Conservation (phyloP, 2,113 vertebrate genomes). For the Lamprotornis superbus region DNA sequence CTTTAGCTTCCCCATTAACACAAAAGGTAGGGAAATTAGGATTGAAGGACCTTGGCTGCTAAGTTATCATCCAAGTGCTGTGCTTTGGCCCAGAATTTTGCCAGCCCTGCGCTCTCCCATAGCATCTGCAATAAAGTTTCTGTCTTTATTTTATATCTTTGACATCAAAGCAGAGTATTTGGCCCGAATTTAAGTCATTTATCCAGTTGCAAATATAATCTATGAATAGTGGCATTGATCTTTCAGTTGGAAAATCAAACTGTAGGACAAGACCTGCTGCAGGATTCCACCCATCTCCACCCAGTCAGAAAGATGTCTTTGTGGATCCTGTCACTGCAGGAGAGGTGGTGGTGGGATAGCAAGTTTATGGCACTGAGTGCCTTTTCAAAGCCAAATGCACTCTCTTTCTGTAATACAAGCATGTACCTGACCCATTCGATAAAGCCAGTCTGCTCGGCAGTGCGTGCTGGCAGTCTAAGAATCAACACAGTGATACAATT, state of each 20-base stretch:
- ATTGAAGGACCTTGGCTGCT: neutral
- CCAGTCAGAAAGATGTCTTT: conserved; percentile 16
- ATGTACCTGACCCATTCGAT: neutral
- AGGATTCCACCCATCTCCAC: neutral
- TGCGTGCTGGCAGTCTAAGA: neutral
- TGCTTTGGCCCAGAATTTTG: neutral
- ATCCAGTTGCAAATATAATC: conserved; percentile 52
- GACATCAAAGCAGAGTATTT: conserved; percentile 68
- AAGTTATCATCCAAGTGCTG: neutral
- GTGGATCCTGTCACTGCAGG: neutral
- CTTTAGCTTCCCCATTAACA: neutral
- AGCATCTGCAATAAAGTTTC: conserved; percentile 35
- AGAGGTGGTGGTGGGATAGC: neutral
- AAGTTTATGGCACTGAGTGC: neutral
- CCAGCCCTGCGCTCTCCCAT: conserved; percentile 28
- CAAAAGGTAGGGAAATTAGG: neutral
- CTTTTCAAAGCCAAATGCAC: neutral
- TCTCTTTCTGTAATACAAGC: neutral
- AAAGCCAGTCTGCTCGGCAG: neutral
- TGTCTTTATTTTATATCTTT: conserved; percentile 39
- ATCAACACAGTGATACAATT: neutral
- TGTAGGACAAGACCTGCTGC: conserved; percentile 37
- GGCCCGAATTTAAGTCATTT: conserved; percentile 67
- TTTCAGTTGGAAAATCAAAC: conserved; percentile 68
- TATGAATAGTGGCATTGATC: conserved; percentile 50